Percentiles rank a stretch among this genome's conserved stretches.
Evolutionary conservation across 2,113 vertebrate species (phyloP).

Genomic region (Microcebus lehilahytsara): DNA sequence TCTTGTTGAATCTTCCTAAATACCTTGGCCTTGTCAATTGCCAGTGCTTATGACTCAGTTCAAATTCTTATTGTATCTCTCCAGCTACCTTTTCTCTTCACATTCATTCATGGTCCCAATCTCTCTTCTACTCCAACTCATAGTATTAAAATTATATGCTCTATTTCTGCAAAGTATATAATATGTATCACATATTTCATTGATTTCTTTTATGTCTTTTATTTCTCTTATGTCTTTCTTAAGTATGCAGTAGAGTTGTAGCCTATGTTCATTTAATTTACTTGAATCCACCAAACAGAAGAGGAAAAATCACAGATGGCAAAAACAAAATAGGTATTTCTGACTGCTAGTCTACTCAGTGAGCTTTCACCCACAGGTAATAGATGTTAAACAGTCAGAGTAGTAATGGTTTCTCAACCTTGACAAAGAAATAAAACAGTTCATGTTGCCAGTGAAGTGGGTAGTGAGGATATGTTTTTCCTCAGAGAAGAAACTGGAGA

Average conservation of each 20-base stretch:
- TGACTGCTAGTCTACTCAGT: neutral
- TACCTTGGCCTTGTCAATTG: neutral
- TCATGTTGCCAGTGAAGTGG: neutral
- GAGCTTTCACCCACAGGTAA: neutral
- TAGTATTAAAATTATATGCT: neutral
- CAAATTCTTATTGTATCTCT: neutral
- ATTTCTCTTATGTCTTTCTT: neutral
- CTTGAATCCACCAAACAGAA: neutral
- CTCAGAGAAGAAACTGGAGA: neutral
- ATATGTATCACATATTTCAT: neutral
- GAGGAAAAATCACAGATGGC: neutral
- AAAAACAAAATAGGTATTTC: neutral
- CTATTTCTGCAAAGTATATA: neutral
- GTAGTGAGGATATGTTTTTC: neutral
- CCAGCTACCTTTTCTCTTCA: neutral
- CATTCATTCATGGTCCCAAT: neutral
- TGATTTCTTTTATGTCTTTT: neutral
- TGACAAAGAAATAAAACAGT: slow-evolving; percentile 15
- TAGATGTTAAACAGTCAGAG: neutral
- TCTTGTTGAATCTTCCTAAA: slow-evolving; percentile 20
- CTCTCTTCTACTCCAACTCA: neutral
- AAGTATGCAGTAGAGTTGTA: neutral
- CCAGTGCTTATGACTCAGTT: neutral
- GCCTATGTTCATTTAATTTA: neutral
- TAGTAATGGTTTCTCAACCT: slow-evolving; percentile 21